phyloP scores from a whole-genome alignment of 2,797 vertebrate genomes.

The Halcyon chelicuti region DNA sequence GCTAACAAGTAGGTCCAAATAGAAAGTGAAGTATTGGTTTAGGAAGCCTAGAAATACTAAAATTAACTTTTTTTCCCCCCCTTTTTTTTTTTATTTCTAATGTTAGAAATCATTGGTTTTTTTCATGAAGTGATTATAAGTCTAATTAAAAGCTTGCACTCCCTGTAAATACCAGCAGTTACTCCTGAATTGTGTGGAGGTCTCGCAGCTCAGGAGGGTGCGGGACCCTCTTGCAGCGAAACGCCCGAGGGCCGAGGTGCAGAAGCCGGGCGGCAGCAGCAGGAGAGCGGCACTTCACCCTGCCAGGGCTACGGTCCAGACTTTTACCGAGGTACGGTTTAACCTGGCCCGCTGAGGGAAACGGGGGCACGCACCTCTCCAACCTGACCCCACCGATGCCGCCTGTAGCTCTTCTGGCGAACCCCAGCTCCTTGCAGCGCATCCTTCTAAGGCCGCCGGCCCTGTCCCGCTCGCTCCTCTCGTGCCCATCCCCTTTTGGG shows the following conservation, averaged over 20 bases:
- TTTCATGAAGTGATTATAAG: background rate
- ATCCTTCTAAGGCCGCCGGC: accelerated
- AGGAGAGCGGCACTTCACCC: background rate
- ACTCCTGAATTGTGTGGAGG: accelerated
- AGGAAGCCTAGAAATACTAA: background rate
- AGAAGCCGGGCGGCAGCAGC: background rate
- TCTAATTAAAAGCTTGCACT: background rate
- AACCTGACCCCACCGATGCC: accelerated
- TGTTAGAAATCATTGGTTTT: background rate
- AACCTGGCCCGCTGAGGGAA: background rate
- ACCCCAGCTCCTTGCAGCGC: accelerated
- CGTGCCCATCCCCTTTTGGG: background rate
- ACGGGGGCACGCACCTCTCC: background rate
- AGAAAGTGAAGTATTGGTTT: background rate
- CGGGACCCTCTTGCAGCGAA: accelerated
- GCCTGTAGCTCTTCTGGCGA: background rate
- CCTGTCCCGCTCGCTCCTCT: background rate
- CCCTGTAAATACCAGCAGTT: background rate
- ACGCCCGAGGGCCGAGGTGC: background rate
- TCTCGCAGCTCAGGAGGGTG: background rate
- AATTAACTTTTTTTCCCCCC: background rate
- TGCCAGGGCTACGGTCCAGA: background rate
- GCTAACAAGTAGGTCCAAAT: background rate
- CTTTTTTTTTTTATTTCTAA: background rate
- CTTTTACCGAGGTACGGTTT: accelerated